Evolutionary conservation across 2,888 invertebrate species (phyloP), one percentile per base, ranked within the genome.

Genomic region (Omphaloscelis lunosa): DNA sequence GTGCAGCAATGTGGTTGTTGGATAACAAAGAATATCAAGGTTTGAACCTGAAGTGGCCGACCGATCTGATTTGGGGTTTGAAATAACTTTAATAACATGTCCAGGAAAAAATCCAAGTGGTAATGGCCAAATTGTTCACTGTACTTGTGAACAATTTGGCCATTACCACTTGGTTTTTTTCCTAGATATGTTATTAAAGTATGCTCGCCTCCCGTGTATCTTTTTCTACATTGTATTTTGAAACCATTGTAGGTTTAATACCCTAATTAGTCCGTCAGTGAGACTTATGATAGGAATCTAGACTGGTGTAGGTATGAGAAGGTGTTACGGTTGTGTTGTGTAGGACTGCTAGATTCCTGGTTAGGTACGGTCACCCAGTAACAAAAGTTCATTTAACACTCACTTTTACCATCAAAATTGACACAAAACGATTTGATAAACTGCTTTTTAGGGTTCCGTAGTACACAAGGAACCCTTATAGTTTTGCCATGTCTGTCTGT

Each of bases 1-100:
- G 23, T 77, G 29, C 34, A 72, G 48, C n/a, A 48, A 71, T 71
- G 70, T 7, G 23, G 17, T 51, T 23, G 11, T 73, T 73, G 17
- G 23, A 20, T 72, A 72, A 2, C 1, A 48, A 70, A 34, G 11
- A 41, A 73, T 8, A 53, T 29, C 51, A 72, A 72, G 74, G 39
- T 29, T 17, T 74, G 39, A 23, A 53, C 27, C 39, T 41, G 29
- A 53, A 23, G 23, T 23, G 7, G 39, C n/a, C n/a, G n/a, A 39
- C 51, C 27, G 27, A 48, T 56, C 1, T n/a, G 8, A 63, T 41
- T 63, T n/a, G 39, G 0, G 39, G 15, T 8, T 39, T n/a, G 17
- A 63, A 39, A 63, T n/a, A 3, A 23, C 7, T 34, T 23, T 39
- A 23, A 11, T 62, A 61, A 20, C 11, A 45, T 39, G 39, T 65